Evolutionary conservation across 2,888 invertebrate species (phyloP), one percentile per base, ranked within the genome.

Genomic region (Lumbricus terrestris): DNA sequence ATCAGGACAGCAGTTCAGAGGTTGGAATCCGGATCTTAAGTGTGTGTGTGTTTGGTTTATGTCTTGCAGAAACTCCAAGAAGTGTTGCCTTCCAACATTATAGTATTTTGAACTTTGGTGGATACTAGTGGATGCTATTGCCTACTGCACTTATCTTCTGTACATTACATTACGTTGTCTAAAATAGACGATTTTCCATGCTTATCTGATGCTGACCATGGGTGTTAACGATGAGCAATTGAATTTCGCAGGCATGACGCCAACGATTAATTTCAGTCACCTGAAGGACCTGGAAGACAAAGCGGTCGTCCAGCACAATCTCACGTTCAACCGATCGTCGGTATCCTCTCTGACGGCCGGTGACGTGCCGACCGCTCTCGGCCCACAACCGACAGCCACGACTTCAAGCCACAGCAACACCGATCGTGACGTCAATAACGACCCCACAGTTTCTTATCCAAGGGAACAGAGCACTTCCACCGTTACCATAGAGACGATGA

Each of bases 401-500:
- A 69, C 34, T 82, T 47, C 69, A 20, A 90, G 38, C 29, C 34
- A 42, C 29, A 35, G 85, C 40, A 89, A 11, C 88, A 90, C 37
- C 88, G 34, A 40, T 18, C 90, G 38, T 35, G 47, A 29, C 88
- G 16, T 47, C 90, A 89, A 69, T 38, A 23, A 35, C 15, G 20
- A 42, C 13, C 88, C 91, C 8, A 88, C 91, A 42, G 88, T 89
- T 29, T 85, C 90, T 0, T 90, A 88, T 82, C 54, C 91, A 37
- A 91, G 92, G 20, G 93, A 93, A 18, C 93, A 93, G 90, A 94
- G 94, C 90, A 94, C 94, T 85, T 95, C 90, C 29, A 82, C 95
- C 4, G 96, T 96, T n/a, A 96, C 96, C 5, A 95, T 96, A 69
- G 96, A 96, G 93, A 96, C 96, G 34, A 95, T 96, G 15, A 94